Conservation (phyloP, 2,797 vertebrate genomes). For the Acanthurus lineatus region DNA sequence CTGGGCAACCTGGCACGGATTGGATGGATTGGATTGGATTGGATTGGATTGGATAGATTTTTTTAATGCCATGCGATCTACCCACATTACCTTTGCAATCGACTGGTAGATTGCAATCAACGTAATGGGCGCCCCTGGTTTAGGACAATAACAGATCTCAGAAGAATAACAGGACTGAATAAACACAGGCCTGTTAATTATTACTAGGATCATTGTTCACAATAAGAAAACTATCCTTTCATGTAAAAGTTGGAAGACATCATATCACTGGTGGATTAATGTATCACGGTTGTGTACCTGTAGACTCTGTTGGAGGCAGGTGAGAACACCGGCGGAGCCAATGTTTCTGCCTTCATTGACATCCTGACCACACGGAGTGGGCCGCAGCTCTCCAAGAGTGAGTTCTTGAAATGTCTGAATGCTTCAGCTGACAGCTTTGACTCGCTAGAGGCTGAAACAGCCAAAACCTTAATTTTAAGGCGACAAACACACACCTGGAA, state of each 20-base stretch:
- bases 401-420: constrained; percentile 28
- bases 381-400: constrained; percentile 90
- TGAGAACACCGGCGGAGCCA: constrained; percentile 82
- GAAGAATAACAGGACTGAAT: background rate
- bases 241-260: background rate
- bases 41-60: no score
- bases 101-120: no score
- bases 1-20: no score
- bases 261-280: background rate
- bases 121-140: no score
- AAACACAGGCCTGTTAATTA: background rate
- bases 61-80: no score
- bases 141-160: background rate
- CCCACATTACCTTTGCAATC: no score
- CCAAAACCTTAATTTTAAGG: constrained; percentile 6
- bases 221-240: background rate
- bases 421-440: background rate
- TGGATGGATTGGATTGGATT: no score
- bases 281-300: background rate
- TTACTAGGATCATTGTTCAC: background rate
- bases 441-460: background rate
- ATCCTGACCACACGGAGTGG: constrained; percentile 87
- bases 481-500: constrained; percentile 27
- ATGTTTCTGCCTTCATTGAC: constrained; percentile 82
- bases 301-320: constrained; percentile 92